phyloP scores from a whole-genome alignment of 1,140 invertebrate species.

The Zaprionus nigranus region DNA sequence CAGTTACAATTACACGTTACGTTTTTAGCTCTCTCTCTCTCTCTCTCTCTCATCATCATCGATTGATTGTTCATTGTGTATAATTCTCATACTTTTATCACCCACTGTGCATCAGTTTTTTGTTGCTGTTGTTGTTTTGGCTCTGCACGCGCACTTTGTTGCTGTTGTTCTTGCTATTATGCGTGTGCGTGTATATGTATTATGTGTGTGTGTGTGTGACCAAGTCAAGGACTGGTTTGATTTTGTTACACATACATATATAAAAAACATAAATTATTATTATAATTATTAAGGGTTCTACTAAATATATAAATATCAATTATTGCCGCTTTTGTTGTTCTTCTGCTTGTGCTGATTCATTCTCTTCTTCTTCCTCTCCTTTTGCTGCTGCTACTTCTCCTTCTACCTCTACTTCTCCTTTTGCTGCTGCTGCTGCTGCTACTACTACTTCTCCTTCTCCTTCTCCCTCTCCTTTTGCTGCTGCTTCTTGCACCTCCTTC shows the following conservation, averaged over 20 bases:
- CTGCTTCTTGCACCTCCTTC: neutral
- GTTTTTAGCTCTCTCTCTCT: neutral
- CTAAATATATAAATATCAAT: constrained; percentile 65
- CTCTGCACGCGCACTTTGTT: constrained; percentile 22
- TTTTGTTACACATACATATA: constrained; percentile 36
- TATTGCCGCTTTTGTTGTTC: constrained; percentile 64
- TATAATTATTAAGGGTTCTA: constrained; percentile 62
- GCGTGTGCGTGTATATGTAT: constrained; percentile 5
- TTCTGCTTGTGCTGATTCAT: neutral
- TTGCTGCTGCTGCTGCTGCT: constrained; percentile 6
- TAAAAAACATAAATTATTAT: constrained; percentile 68
- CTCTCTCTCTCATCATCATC: neutral
- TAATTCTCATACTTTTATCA: constrained; percentile 29
- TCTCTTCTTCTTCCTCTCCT: neutral
- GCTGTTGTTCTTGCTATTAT: neutral
- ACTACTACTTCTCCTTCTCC: no score
- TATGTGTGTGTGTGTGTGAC: constrained; percentile 13
- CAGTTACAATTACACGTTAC: constrained; percentile 43
- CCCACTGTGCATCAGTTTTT: constrained; percentile 18
- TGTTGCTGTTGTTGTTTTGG: constrained; percentile 5
- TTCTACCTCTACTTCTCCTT: no score
- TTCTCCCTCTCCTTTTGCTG: no score
- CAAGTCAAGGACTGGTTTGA: constrained; percentile 17
- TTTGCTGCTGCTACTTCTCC: neutral
- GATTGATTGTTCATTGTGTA: neutral